These are phyloP conservation scores for Cephalopholis sonnerati DNA, from an alignment of 2,113 vertebrate genomes.

Conservation along the genomic window DNA sequence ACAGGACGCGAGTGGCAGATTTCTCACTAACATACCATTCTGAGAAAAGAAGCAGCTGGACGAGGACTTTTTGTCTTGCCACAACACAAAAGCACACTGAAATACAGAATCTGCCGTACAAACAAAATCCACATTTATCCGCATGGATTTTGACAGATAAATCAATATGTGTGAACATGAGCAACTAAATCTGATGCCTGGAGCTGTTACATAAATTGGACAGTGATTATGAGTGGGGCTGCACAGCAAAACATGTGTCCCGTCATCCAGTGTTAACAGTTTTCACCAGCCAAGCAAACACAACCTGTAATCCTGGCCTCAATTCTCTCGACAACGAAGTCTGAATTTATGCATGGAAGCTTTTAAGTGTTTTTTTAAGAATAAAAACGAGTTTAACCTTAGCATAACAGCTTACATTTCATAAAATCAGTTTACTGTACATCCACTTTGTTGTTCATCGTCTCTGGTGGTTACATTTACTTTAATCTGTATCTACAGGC, in stretches of 20 bases:
- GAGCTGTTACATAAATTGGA: slow-evolving; percentile 21
- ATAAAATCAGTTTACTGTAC: slow-evolving; percentile 7
- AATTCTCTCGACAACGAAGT: not conserved
- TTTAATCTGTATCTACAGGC: not conserved
- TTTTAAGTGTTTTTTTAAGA: not conserved
- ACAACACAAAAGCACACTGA: slow-evolving; percentile 26
- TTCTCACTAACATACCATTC: slow-evolving; percentile 46
- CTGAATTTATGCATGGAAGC: slow-evolving; percentile 17
- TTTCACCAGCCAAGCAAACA: slow-evolving; percentile 22
- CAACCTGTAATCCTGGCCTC: not conserved
- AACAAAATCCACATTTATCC: slow-evolving; percentile 15
- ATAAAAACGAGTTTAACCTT: slow-evolving; percentile 11
- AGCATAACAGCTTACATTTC: not conserved
- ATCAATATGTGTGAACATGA: slow-evolving; percentile 24
- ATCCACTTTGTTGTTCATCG: not conserved
- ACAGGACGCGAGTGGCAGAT: slow-evolving; percentile 52
- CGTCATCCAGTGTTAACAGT: not conserved
- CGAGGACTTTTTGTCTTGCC: slow-evolving; percentile 24
- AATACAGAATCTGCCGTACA: slow-evolving; percentile 14
- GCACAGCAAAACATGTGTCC: slow-evolving; percentile 2
- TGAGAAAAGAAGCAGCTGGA: slow-evolving; percentile 35
- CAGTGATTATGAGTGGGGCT: slow-evolving; percentile 4
- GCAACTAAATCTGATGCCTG: slow-evolving; percentile 20
- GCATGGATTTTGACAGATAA: slow-evolving; percentile 29
- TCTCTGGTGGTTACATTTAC: slow-evolving; percentile 4